phyloP scores from a whole-genome alignment of 2,797 vertebrate species.

The Otolemur crassicaudatus region DNA sequence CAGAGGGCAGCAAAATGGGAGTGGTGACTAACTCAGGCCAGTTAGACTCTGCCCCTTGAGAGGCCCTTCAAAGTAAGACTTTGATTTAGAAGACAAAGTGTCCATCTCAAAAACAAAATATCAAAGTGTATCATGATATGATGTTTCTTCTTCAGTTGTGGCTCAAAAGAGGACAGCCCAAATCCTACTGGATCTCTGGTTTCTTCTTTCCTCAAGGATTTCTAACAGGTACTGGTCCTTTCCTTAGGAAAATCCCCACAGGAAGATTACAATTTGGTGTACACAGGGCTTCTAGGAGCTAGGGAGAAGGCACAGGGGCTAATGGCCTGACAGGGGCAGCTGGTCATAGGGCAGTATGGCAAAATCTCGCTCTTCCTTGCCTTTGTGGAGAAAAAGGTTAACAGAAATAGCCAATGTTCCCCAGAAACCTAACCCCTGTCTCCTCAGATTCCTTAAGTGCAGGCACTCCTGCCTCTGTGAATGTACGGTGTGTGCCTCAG shows the following conservation, averaged over 20 bases:
- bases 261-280: neutral
- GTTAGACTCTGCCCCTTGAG: neutral
- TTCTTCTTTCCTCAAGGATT: conserved; percentile 93
- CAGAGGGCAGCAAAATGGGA: neutral
- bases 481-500: too few relatives aligned
- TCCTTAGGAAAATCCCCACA: neutral
- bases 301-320: neutral
- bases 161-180: conserved; percentile 90
- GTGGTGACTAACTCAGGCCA: neutral
- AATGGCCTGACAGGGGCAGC: neutral
- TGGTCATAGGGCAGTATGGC: neutral
- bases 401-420: neutral
- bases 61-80: neutral
- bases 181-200: conserved; percentile 91
- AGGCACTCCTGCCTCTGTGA: neutral
- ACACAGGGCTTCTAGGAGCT: neutral
- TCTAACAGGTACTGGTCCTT: conserved; percentile 88
- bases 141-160: conserved; percentile 83
- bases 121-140: neutral
- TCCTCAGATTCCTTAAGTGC: neutral
- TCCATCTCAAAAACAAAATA: neutral
- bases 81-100: neutral
- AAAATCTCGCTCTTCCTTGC: neutral
- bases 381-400: neutral
- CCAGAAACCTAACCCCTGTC: neutral